Base-by-base conservation (phyloP, 2,113 vertebrate species). In the Tilapia sparmanii region DNA sequence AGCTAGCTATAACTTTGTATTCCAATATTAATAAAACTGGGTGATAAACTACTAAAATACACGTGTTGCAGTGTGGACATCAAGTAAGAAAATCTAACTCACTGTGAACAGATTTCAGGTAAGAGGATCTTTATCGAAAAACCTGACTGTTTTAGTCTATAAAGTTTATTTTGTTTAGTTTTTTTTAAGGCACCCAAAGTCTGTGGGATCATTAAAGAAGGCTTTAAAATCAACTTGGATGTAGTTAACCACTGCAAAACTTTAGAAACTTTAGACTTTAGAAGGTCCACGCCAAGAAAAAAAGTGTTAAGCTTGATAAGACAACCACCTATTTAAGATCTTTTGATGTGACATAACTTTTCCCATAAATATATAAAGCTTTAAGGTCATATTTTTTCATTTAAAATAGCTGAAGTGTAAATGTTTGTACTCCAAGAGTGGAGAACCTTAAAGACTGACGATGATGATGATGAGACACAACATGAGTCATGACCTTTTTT, bases 351-450 rank as follows among this genome's bases (percentile, higher is more conserved):
- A 40, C n/a, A 1, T 5, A 8, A 57, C 13, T 68, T 68, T 61
- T 22, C 19, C 11, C 63, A 40, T 40, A 68, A 22, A 4, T 66
- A 12, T n/a, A 13, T n/a, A 66, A 38, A 68, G 4, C 63, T 68
- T 68, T 68, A 22, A 12, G 4, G 10, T 63, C 1, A 63, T 63
- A n/a, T 22, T 38, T 1, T 1, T 40, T 42, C n/a, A 42, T 42
- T 15, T 24, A 42, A 40, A 71, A 71, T 8, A 71, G 66, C 35
- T 3, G 2, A 71, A 4, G n/a, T 15, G 63, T 71, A 61, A 61
- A 33, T 63, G 31, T 63, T 11, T 33, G 29, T 35, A n/a, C 18
- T 63, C 47, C 16, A 63, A 33, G 16, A 33, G 5, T 0, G 0
- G 59, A 33, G 9, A 63, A 63, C 59, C 59, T 63, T 19, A 33